Base-by-base conservation (phyloP, 2,888 invertebrate species). In the Oligia strigilis region DNA sequence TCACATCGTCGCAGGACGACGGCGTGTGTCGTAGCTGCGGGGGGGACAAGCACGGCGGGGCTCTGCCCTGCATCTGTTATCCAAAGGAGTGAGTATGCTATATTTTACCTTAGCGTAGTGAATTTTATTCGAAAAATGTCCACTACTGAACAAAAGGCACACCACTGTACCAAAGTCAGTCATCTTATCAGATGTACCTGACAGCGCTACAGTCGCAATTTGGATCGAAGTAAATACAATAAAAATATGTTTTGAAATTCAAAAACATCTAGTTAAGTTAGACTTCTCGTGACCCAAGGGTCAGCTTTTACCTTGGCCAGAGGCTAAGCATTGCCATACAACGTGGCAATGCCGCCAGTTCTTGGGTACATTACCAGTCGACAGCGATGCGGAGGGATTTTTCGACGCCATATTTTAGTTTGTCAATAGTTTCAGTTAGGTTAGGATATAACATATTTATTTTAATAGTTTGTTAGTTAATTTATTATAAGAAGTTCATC, bases 11-110 rank as follows among this genome's bases (percentile, higher is more conserved):
- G 11, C 85, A 89, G 62, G 92, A 93, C 81, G 92, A 94, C 86
- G 94, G 92, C 83, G 90, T 94, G 49, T 97, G 97, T 88, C 88
- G 81, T 89, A 92, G 93, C 78, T 97, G 97, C 81, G 96, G 96
- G 4, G 97, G 97, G 0, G 95, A 97, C 89, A 89, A 84, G 80
- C 90, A 89, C 55, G 96, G 96, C 0, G 96, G 96, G 5, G 79
- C 91, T 70, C 90, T 96, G 60, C 96, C 97, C 67, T 97, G 97
- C 91, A 94, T 97, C 91, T 97, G 97, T 87, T 90, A 89, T 64
- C 89, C 90, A 36, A 91, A 93, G 74, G 87, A 92, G 96, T 96
- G 83, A 92, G 93, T 92, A 75, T 17, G 1, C 60, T 1, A 2
- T 14, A 29, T 29, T n/a, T 60, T 29, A 29, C 60, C n/a, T 0